Conservation (phyloP, 2,113 vertebrate genomes). For the Paramormyrops kingsleyae region DNA sequence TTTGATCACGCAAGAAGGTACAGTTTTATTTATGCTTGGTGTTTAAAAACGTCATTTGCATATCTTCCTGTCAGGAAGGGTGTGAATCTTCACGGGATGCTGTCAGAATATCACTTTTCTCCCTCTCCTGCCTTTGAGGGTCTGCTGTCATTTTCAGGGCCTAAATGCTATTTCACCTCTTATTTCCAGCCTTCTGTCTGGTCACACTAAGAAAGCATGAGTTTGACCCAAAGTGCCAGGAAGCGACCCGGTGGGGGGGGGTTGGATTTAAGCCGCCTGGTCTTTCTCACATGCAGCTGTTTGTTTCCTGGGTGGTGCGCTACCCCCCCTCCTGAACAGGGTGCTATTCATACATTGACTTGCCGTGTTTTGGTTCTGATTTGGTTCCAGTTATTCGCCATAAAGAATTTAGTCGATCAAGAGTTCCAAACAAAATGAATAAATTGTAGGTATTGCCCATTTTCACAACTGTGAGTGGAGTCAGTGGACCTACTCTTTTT, state of each 20-base stretch:
- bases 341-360: neutral
- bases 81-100: neutral
- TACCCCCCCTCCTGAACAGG: neutral
- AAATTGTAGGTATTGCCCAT: neutral
- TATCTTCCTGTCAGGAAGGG: neutral
- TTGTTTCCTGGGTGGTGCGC: neutral
- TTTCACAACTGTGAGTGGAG: neutral
- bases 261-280: neutral
- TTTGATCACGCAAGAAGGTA: neutral
- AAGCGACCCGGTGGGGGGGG: neutral
- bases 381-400: neutral
- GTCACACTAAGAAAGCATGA: neutral
- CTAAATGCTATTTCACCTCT: neutral
- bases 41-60: neutral
- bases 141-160: neutral
- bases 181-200: neutral
- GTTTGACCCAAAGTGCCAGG: neutral
- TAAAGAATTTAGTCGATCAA: neutral
- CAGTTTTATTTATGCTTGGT: neutral
- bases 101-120: neutral
- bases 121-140: neutral
- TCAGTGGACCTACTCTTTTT: neutral
- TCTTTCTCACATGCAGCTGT: neutral
- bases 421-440: neutral
- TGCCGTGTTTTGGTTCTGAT: neutral